Evolutionary conservation across 2,888 invertebrate genomes (phyloP).

Genomic region (Hypena proboscidalis): DNA sequence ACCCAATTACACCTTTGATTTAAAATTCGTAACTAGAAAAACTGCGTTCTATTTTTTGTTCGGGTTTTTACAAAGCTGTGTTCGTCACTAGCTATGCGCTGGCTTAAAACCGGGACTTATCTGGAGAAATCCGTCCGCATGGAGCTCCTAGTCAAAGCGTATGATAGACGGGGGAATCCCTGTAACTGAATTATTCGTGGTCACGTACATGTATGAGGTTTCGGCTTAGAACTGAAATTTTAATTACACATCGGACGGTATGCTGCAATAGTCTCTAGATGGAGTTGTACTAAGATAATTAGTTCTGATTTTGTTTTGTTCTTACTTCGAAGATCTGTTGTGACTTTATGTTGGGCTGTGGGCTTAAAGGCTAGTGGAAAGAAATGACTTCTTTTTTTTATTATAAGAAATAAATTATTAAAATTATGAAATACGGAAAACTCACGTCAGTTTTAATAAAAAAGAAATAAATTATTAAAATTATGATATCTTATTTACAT

Average conservation of each 20-base stretch:
- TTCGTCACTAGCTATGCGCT: background rate
- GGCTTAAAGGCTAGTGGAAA: too few species aligned
- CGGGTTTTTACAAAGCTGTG: background rate
- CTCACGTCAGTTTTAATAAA: too few species aligned
- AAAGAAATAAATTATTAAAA: too few species aligned
- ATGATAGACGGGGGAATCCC: constrained; percentile 71
- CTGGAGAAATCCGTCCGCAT: constrained; percentile 15
- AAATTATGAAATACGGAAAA: too few species aligned
- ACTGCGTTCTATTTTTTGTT: background rate
- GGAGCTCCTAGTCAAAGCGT: constrained; percentile 54
- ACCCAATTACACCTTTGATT: too few species aligned
- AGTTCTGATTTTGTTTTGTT: constrained; percentile 14
- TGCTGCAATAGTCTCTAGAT: constrained; percentile 35
- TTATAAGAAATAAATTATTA: too few species aligned
- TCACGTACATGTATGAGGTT: constrained; percentile 72
- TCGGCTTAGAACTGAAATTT: constrained; percentile 77
- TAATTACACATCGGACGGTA: constrained; percentile 61
- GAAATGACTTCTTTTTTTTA: too few species aligned
- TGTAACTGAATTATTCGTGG: constrained; percentile 75
- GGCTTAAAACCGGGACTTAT: constrained; percentile 11
- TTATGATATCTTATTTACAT: too few species aligned
- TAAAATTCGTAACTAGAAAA: background rate
- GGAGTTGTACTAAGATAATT: constrained; percentile 32
- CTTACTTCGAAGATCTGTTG: too few species aligned
- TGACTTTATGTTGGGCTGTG: too few species aligned